Conservation (phyloP, 2,113 vertebrate species). For the Halcyon malimbica region DNA sequence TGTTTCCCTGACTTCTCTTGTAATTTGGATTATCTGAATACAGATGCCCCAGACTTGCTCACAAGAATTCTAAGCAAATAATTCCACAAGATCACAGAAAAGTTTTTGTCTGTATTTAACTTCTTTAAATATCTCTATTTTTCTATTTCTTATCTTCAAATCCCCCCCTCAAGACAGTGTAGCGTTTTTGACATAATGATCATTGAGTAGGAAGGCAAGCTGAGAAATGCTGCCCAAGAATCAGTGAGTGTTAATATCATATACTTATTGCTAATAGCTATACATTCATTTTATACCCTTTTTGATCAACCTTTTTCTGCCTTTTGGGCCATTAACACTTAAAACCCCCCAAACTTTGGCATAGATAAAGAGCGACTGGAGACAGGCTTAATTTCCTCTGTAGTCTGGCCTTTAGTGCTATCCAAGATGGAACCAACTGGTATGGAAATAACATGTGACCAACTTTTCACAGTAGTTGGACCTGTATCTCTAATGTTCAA, state of each 20-base stretch:
- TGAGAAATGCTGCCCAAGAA: background rate
- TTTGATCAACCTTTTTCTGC: background rate
- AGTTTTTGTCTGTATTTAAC: background rate
- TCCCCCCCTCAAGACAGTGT: background rate
- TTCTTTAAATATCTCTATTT: background rate
- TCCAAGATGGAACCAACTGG: background rate
- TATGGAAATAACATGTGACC: background rate
- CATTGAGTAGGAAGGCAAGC: background rate
- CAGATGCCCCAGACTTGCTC: background rate
- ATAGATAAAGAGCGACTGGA: background rate
- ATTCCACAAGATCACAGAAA: background rate
- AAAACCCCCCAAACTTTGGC: background rate
- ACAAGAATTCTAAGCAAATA: constrained; percentile 25
- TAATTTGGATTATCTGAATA: constrained; percentile 9
- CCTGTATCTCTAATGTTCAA: background rate
- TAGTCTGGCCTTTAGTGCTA: background rate
- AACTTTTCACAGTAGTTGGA: background rate
- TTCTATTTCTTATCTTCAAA: background rate
- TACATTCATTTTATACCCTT: background rate
- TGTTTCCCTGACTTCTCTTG: constrained; percentile 1
- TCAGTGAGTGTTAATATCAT: background rate
- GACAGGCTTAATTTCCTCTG: background rate
- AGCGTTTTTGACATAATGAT: background rate
- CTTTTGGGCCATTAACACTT: background rate
- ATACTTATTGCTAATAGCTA: background rate